Evolutionary conservation across 2,888 invertebrate species (phyloP).

Genomic region (Pollenia labialis): DNA sequence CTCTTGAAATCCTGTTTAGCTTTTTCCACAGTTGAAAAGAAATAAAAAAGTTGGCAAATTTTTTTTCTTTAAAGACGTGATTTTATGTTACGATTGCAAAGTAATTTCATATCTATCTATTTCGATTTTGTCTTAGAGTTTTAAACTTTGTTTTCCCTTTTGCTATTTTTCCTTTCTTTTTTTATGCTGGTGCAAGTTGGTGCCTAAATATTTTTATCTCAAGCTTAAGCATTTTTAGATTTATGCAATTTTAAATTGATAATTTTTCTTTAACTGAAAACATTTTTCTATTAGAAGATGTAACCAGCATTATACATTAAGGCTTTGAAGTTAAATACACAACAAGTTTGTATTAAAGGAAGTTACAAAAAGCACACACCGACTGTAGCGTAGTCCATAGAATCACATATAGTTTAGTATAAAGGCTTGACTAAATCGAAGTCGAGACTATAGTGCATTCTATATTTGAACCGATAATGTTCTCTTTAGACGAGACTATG

Average conservation of each 20-base stretch:
- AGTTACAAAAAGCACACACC: too few species aligned
- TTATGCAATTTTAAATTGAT: conserved; percentile 72
- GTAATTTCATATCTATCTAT: conserved; percentile 71
- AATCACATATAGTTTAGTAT: too few species aligned
- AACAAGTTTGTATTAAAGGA: not conserved
- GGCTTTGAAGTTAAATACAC: not conserved
- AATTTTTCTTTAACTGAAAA: conserved; percentile 57
- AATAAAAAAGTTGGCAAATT: conserved; percentile 15
- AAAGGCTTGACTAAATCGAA: too few species aligned
- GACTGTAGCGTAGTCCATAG: too few species aligned
- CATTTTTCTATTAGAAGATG: not conserved
- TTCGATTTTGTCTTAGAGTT: conserved; percentile 53
- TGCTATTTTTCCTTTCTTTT: not conserved
- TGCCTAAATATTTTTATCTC: conserved; percentile 63
- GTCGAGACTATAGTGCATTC: too few species aligned
- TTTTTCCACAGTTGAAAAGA: not conserved
- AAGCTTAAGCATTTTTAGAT: conserved; percentile 66
- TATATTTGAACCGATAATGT: too few species aligned
- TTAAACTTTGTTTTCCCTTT: not conserved
- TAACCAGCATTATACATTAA: too few species aligned
- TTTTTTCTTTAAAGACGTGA: conserved; percentile 73
- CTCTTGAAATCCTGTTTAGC: conserved; percentile 60
- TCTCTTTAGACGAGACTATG: too few species aligned
- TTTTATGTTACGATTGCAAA: conserved; percentile 69
- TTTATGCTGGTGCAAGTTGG: conserved; percentile 27